These are phyloP conservation scores for Drosophila pallidifrons DNA, from an alignment of 1,140 invertebrate species.

Conservation along the genomic window DNA sequence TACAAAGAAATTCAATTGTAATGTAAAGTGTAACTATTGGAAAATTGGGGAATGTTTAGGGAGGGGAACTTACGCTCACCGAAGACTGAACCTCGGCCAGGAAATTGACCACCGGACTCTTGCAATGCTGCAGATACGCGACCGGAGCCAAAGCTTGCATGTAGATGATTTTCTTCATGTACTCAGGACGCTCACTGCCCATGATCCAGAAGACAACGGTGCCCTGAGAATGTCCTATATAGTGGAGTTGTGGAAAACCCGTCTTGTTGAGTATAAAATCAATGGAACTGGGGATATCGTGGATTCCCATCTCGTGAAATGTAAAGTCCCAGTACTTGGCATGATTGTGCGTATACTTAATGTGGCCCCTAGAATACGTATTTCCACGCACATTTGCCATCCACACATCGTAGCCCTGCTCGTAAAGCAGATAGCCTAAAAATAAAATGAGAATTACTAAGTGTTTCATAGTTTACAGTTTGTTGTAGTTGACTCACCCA, in stretches of 20 bases:
- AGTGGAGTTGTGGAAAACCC: slow-evolving; percentile 86
- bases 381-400: slow-evolving; percentile 85
- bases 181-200: slow-evolving; percentile 88
- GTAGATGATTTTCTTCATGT: slow-evolving; percentile 87
- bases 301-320: slow-evolving; percentile 89
- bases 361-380: slow-evolving; percentile 73
- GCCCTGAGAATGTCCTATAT: slow-evolving; percentile 89
- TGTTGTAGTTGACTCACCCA: slow-evolving; percentile 85
- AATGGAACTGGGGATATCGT: slow-evolving; percentile 87
- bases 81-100: slow-evolving; percentile 73
- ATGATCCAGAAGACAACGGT: slow-evolving; percentile 88
- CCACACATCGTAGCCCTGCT: slow-evolving; percentile 90
- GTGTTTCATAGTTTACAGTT: background rate
- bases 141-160: slow-evolving; percentile 89
- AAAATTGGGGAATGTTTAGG: background rate
- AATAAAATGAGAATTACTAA: background rate
- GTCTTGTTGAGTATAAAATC: slow-evolving; percentile 87
- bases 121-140: slow-evolving; percentile 83
- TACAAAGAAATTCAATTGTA: background rate
- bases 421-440: slow-evolving; percentile 85
- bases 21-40: background rate
- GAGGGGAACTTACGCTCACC: slow-evolving; percentile 65
- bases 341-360: slow-evolving; percentile 85
- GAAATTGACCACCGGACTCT: slow-evolving; percentile 79
- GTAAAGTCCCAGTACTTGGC: slow-evolving; percentile 85